phyloP scores from a whole-genome alignment of 1,140 invertebrate genomes.

The Drosophila yakuba region DNA sequence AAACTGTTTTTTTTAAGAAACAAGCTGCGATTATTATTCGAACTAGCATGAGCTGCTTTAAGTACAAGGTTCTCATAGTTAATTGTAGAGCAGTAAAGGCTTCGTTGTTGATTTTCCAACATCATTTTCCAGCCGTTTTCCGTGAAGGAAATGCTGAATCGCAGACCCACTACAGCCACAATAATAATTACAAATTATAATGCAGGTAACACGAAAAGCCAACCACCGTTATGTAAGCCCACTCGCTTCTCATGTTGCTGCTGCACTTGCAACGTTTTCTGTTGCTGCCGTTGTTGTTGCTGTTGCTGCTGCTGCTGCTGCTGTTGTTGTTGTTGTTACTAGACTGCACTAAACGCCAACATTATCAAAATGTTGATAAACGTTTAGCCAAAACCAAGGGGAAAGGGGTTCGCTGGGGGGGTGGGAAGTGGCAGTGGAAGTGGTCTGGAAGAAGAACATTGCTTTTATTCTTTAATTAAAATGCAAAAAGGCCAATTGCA shows the following conservation, averaged over 20 bases:
- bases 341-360: constrained; percentile 66
- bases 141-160: constrained; percentile 39
- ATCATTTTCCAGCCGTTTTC: constrained; percentile 8
- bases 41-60: background rate
- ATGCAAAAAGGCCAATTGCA: constrained; percentile 82
- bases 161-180: constrained; percentile 27
- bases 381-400: constrained; percentile 60
- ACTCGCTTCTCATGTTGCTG: constrained; percentile 29
- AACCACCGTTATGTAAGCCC: constrained; percentile 46
- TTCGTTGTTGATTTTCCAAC: constrained; percentile 5
- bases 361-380: constrained; percentile 84
- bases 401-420: background rate
- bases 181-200: constrained; percentile 59
- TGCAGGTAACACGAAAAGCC: constrained; percentile 26
- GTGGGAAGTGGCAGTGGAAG: background rate
- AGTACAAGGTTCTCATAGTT: background rate
- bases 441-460: constrained; percentile 11
- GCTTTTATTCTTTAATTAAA: constrained; percentile 69
- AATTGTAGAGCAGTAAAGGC: background rate
- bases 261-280: constrained; percentile 7
- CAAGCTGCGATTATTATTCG: too few relatives aligned
- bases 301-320: constrained; percentile 17
- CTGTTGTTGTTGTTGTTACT: constrained; percentile 18
- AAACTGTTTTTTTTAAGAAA: too few relatives aligned
- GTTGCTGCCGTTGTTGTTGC: constrained; percentile 2